These are phyloP conservation scores for Trididemnum nubilum DNA, from an alignment of 23 tunicate species.

Conservation along the genomic window DNA sequence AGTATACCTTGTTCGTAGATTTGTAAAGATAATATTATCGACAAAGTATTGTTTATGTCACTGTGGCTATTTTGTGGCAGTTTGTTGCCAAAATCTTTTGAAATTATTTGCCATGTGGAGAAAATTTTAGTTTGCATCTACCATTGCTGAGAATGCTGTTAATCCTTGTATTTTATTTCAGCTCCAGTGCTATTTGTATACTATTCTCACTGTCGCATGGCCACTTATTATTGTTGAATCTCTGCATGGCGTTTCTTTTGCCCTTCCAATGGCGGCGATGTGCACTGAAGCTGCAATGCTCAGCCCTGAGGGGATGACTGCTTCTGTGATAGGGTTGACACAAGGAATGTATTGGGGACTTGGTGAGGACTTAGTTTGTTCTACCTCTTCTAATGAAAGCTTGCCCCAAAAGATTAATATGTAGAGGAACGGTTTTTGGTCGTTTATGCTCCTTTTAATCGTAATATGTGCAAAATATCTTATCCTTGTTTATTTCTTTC, in stretches of 20 bases:
- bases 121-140: not conserved
- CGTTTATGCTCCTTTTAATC: not conserved
- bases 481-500: not conserved
- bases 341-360: conserved; percentile 95
- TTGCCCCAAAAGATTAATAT: too few relatives aligned
- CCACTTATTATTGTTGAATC: conserved; percentile 68
- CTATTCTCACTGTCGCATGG: conserved; percentile 73
- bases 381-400: too few relatives aligned
- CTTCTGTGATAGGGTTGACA: conserved; percentile 72
- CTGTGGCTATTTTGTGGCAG: not conserved
- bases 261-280: conserved; percentile 90
- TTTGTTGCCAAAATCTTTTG: not conserved
- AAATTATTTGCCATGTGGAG: not conserved
- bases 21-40: too few relatives aligned
- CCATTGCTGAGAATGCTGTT: too few relatives aligned
- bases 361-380: conserved; percentile 28
- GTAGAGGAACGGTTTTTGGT: not conserved
- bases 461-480: not conserved
- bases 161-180: conserved; percentile 2
- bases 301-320: conserved; percentile 76
- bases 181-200: conserved; percentile 71
- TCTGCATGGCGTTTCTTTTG: conserved; percentile 77
- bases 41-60: not conserved
- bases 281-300: conserved; percentile 64
- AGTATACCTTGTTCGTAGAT: too few relatives aligned